phyloP scores from a whole-genome alignment of 2,888 invertebrate genomes.

The Acanthosoma haemorrhoidale region DNA sequence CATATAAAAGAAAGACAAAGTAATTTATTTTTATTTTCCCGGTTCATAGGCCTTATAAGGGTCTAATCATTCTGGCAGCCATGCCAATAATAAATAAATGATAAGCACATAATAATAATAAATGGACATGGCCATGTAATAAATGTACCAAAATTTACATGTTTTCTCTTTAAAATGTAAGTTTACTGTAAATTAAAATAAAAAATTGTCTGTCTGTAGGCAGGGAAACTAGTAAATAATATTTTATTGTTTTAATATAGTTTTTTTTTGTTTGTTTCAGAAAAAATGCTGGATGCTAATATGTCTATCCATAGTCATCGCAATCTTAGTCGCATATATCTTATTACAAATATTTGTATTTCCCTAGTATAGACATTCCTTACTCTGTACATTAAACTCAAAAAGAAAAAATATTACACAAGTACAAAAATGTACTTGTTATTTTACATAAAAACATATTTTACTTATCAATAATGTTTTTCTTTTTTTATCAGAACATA shows the following conservation, averaged over 20 bases:
- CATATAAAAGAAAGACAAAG: too few relatives aligned
- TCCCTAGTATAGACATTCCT: neutral
- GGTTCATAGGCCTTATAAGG: too few relatives aligned
- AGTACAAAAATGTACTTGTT: too few relatives aligned
- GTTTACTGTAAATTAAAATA: too few relatives aligned
- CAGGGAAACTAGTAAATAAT: neutral
- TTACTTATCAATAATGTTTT: neutral
- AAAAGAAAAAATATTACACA: conserved; percentile 1
- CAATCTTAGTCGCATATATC: conserved; percentile 23
- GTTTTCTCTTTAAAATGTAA: too few relatives aligned
- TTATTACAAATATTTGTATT: neutral
- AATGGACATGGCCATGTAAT: too few relatives aligned
- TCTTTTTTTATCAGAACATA: neutral
- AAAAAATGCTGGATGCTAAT: conserved; percentile 34
- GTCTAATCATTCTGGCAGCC: too few relatives aligned
- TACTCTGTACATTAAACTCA: neutral
- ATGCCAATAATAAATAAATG: too few relatives aligned
- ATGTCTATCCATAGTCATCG: conserved; percentile 27
- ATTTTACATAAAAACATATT: neutral
- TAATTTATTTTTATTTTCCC: too few relatives aligned
- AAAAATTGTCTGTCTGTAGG: too few relatives aligned
- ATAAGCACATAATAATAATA: too few relatives aligned
- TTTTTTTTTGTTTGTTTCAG: conserved; percentile 32
- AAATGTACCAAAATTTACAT: too few relatives aligned
- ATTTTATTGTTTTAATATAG: neutral